Conservation (phyloP, 2,797 vertebrate species). For the Pangasius sanitwongsei region DNA sequence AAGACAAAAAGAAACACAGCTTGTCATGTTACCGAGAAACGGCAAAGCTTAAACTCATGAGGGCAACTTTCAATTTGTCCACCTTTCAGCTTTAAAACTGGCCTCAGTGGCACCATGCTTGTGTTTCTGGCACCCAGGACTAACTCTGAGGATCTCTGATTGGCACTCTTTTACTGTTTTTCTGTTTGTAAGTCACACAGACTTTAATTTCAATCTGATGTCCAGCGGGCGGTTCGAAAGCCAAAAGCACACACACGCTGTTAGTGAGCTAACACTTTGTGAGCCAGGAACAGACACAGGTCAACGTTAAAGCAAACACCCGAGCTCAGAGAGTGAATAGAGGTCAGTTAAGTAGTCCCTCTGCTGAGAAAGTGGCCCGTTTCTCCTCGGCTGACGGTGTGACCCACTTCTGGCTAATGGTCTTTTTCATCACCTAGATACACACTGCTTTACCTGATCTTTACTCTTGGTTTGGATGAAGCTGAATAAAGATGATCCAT, state of each 20-base stretch:
- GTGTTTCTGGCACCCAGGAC: not conserved
- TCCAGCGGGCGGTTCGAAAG: not conserved
- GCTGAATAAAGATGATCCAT: conserved; percentile 6
- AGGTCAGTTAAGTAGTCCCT: conserved; percentile 54
- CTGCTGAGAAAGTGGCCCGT: conserved; percentile 39
- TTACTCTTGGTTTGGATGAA: conserved; percentile 50
- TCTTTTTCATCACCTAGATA: conserved; percentile 56
- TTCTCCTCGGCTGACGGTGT: conserved; percentile 53
- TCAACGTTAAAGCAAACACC: conserved; percentile 35
- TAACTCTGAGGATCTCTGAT: not conserved
- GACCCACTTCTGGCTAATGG: conserved; percentile 69
- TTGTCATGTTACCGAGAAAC: not conserved
- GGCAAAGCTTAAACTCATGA: not conserved
- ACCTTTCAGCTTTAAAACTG: not conserved
- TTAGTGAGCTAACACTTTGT: not conserved
- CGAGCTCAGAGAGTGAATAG: conserved; percentile 16
- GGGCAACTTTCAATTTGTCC: not conserved
- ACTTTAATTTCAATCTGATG: not conserved
- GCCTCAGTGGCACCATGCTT: not conserved
- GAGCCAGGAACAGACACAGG: not conserved
- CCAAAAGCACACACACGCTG: not conserved
- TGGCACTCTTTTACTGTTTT: not conserved
- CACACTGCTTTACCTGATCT: conserved; percentile 63
- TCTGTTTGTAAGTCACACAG: not conserved
- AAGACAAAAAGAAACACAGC: not conserved